Conservation (phyloP, 2,888 invertebrate genomes). For the Lasiommata megera region DNA sequence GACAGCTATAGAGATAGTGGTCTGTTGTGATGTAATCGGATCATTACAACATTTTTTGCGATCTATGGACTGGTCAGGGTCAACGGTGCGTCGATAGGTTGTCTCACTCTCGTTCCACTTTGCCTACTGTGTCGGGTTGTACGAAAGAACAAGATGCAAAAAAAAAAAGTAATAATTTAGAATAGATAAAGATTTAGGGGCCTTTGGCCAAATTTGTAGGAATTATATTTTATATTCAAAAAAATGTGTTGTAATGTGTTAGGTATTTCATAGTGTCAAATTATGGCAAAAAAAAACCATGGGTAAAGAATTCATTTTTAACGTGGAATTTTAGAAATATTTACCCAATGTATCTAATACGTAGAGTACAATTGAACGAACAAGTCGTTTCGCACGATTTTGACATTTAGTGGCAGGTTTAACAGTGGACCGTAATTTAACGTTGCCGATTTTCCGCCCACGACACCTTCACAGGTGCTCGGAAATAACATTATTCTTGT, state of each 20-base stretch:
- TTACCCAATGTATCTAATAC: neutral
- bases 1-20: slow-evolving; percentile 20
- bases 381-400: slow-evolving; percentile 32
- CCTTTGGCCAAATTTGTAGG: too few species aligned
- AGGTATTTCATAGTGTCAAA: too few species aligned
- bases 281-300: too few species aligned
- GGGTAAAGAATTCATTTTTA: too few species aligned
- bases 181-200: too few species aligned
- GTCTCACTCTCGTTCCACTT: slow-evolving; percentile 25
- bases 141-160: too few species aligned
- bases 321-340: too few species aligned
- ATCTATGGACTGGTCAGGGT: slow-evolving; percentile 29
- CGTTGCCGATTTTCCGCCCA: slow-evolving; percentile 29
- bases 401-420: slow-evolving; percentile 29
- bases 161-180: too few species aligned
- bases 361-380: slow-evolving; percentile 25
- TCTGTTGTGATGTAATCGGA: slow-evolving; percentile 26
- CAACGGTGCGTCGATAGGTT: slow-evolving; percentile 24
- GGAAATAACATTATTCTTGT: slow-evolving; percentile 24
- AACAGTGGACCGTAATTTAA: slow-evolving; percentile 28
- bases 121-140: slow-evolving; percentile 16
- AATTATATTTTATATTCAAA: too few species aligned
- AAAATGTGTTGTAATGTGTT: too few species aligned
- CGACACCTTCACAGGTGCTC: slow-evolving; percentile 31
- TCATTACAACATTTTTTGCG: slow-evolving; percentile 27